Base-by-base conservation (phyloP, 2,113 vertebrate species). In the Donacobius atricapilla region DNA sequence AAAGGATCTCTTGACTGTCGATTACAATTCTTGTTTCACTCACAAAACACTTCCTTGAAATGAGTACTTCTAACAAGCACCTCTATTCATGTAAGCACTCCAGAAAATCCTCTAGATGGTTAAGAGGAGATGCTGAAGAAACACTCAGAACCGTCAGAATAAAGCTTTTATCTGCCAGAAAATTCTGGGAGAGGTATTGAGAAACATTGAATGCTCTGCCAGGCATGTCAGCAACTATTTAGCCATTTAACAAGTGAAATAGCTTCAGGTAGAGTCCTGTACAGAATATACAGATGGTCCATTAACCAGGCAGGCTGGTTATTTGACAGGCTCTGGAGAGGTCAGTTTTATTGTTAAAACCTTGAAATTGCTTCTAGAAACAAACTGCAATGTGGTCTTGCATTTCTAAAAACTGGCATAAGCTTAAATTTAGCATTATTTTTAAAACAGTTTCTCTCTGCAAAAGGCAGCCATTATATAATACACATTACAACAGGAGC, bases 81-180 rank as follows among this genome's bases (percentile, higher is more conserved):
- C 82, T 90, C 92, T 94, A 28, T 91, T 96, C 93, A 87, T 72
- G 54, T 90, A 90, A 93, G 92, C 63, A 85, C 95, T 96, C 75
- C 82, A 83, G 91, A 93, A 97, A 87, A 96, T 88, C 87, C 88
- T 90, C 45, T 61, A 64, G 63, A 54, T 92, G 40, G 28, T 86
- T 83, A 68, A 89, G 77, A 96, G 87, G 71, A 90, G 54, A 45
- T 53, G 33, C 42, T 91, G 89, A 95, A 84, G 81, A 96, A 96
- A 82, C 76, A 79, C 75, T 95, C 30, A 57, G 66, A 93, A 37
- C 54, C 2, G 1, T 75, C 85, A 78, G 45, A 82, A 51, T 33
- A 90, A 80, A 80, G 50, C 18, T 90, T 81, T 90, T 80, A 35
- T 71, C 63, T 89, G 72, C 44, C 39, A 72, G 72, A 91, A 69